A percentile compares a stretch with the other conserved stretches of the same genome.
Conservation (phyloP, 2,888 invertebrate genomes). For the Tanytarsus gracilentus region DNA sequence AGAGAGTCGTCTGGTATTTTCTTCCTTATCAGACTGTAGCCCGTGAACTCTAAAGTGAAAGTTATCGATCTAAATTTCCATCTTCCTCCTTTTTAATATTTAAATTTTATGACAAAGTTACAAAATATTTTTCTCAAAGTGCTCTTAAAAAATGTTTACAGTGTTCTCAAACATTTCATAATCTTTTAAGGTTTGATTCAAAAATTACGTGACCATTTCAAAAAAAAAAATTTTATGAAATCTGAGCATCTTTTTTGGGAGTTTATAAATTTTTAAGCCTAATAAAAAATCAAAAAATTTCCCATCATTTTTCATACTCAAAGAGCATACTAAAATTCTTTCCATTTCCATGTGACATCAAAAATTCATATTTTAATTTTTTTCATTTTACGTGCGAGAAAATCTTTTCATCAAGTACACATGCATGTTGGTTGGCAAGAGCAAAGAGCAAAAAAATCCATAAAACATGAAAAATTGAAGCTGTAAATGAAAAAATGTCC, state of each 20-base stretch:
- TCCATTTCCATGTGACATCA: conserved; percentile 19
- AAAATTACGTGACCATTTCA: not conserved
- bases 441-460: not conserved
- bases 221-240: not conserved
- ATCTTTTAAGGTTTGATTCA: not conserved
- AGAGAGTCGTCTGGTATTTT: too few species aligned
- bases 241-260: not conserved
- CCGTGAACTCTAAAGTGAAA: too few species aligned
- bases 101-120: too few species aligned
- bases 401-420: not conserved
- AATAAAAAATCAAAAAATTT: not conserved
- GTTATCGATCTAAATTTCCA: too few species aligned
- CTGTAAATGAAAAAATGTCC: conserved; percentile 14
- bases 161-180: not conserved
- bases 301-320: conserved; percentile 7
- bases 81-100: too few species aligned
- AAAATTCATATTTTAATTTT: conserved; percentile 28
- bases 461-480: conserved; percentile 10
- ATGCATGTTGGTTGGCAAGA: not conserved
- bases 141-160: too few species aligned
- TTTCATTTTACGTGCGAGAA: not conserved
- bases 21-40: too few species aligned
- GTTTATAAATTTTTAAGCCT: not conserved
- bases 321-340: not conserved
- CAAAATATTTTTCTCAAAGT: too few species aligned